Conservation (phyloP, 2,888 invertebrate species). For the Gerris lacustris region DNA sequence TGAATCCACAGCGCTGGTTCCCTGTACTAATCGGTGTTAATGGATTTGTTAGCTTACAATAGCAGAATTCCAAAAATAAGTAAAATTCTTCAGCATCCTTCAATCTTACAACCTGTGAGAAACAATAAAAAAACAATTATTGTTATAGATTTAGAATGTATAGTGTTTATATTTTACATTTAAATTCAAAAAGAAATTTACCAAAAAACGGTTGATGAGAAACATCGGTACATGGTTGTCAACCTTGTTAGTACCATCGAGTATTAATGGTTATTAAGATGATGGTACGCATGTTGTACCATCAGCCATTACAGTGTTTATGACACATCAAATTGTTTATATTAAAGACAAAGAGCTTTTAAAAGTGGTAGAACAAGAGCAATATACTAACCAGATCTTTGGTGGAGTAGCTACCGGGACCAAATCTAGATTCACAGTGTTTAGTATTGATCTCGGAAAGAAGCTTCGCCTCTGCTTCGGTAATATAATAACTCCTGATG, state of each 20-base stretch:
- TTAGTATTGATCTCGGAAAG: slow-evolving; percentile 84
- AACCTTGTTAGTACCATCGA: too few relatives aligned
- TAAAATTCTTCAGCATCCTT: slow-evolving; percentile 83
- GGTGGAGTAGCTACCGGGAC: slow-evolving; percentile 73
- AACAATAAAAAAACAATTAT: background rate
- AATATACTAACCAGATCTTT: slow-evolving; percentile 52
- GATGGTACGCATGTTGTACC: too few relatives aligned
- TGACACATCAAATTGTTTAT: too few relatives aligned
- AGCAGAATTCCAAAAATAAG: slow-evolving; percentile 79
- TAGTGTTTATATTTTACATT: too few relatives aligned
- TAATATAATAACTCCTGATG: slow-evolving; percentile 84
- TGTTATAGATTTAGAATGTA: too few relatives aligned
- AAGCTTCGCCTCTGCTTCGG: slow-evolving; percentile 75
- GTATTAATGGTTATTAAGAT: too few relatives aligned
- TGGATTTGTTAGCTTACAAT: slow-evolving; percentile 60
- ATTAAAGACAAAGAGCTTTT: too few relatives aligned
- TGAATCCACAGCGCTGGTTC: slow-evolving; percentile 73
- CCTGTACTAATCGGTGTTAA: slow-evolving; percentile 47
- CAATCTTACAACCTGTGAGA: slow-evolving; percentile 52
- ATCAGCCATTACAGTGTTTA: too few relatives aligned
- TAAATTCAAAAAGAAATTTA: too few relatives aligned
- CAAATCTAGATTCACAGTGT: slow-evolving; percentile 84
- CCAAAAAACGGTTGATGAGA: too few relatives aligned
- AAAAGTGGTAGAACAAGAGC: too few relatives aligned
- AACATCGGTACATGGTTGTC: too few relatives aligned